Percentiles rank a stretch among this genome's conserved stretches.
Conservation (phyloP, 2,113 vertebrate species). For the Sylvietta virens region DNA sequence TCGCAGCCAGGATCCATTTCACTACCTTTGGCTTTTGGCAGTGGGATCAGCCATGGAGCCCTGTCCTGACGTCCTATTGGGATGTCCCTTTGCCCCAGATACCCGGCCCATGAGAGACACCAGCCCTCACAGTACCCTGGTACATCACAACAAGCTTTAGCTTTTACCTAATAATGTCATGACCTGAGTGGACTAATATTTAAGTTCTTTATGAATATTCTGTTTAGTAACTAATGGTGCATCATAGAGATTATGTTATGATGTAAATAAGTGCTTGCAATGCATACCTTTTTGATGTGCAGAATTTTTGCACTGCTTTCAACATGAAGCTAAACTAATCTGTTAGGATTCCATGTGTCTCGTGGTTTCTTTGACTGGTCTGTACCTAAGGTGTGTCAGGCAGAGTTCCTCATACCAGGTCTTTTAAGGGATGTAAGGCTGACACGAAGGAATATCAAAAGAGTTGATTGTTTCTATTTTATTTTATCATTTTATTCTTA, state of each 20-base stretch:
- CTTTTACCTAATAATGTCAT: not conserved
- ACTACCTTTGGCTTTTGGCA: not conserved
- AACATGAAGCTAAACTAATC: not conserved
- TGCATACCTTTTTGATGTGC: not conserved
- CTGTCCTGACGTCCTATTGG: not conserved
- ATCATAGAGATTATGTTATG: not conserved
- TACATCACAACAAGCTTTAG: not conserved
- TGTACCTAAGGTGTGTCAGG: not conserved
- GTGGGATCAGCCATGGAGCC: accelerated
- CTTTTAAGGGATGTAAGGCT: not conserved
- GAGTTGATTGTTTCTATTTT: not conserved
- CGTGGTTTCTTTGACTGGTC: not conserved
- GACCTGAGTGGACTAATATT: not conserved
- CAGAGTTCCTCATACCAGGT: not conserved
- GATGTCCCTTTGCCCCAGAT: accelerated
- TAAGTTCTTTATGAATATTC: not conserved
- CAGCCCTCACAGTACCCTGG: not conserved
- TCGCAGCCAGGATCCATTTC: not conserved
- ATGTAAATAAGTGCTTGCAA: not conserved
- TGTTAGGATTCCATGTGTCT: not conserved
- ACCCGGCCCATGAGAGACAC: accelerated
- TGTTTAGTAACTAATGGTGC: not conserved
- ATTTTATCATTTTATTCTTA: not conserved
- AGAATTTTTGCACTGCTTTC: not conserved
- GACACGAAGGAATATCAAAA: not conserved